Base-by-base conservation (phyloP, 1,140 invertebrate species). In the Conus betulinus region DNA sequence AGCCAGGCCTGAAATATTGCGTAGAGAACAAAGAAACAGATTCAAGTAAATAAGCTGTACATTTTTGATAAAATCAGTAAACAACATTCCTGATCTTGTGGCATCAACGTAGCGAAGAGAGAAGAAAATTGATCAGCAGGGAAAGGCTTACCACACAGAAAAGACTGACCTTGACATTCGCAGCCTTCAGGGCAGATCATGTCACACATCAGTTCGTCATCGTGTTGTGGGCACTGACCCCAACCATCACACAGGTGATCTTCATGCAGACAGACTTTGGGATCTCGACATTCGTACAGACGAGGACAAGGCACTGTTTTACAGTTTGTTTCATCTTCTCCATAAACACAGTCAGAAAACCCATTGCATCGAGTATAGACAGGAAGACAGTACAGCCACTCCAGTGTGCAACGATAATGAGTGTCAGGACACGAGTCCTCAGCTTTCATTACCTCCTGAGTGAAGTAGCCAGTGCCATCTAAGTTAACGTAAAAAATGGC, bases 171-270 rank as follows among this genome's bases (percentile, higher is more conserved):
- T 27, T 51, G 39, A 23, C 76, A 78, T 10, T 39, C 10, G 17
- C 76, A 78, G 5, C 25, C 39, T 8, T 78, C 27, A 51, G 76
- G 76, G 17, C 76, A 78, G 76, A 17, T 51, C 11, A 8, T 27
- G 76, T 78, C 39, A 51, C 76, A 78, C 76, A 78, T 13, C n/a
- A 78, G 76, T 51, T 78, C 76, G 39, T 78, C 76, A 17, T 78
- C 76, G 10, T 39, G 76, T 7, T 10, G 76, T 15, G 76, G 76
- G 17, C 76, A 78, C 27, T 78, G 76, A 51, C 8, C 8, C 76
- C n/a, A 27, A 7, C 76, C 76, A 10, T 78, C 76, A 78, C 76
- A 78, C 76, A 78, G 76, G 25, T 78, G 76, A 13, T 27, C 10
- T 17, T 27, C 25, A 51, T 78, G 76, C 25, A 51, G 11, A 78